These are phyloP conservation scores for Parasteatoda lunata DNA, from an alignment of 2,888 invertebrate genomes.

Conservation along the genomic window DNA sequence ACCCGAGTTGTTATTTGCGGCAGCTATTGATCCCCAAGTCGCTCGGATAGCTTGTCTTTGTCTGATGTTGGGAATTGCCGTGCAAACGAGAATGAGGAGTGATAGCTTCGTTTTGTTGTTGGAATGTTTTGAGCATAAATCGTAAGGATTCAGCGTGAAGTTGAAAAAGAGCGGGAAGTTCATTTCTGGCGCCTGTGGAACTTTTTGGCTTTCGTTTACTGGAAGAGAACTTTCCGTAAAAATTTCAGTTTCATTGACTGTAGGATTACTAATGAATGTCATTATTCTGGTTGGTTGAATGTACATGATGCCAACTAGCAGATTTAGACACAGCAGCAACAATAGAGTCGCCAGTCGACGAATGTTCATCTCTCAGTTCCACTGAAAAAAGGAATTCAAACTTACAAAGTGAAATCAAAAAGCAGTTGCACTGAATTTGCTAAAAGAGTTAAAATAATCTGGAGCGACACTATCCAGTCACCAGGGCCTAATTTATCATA, in stretches of 20 bases:
- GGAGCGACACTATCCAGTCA: too few relatives aligned
- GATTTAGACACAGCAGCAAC: constrained; percentile 34
- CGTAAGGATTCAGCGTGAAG: constrained; percentile 39
- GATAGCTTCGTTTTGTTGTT: constrained; percentile 21
- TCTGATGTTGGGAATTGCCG: constrained; percentile 43
- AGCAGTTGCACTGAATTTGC: too few relatives aligned
- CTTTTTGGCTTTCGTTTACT: constrained; percentile 21
- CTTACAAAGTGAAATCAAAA: too few relatives aligned
- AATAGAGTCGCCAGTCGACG: constrained; percentile 42
- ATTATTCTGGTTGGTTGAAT: constrained; percentile 26
- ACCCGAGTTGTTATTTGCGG: constrained; percentile 33
- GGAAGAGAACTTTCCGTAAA: constrained; percentile 9
- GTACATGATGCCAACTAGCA: constrained; percentile 47
- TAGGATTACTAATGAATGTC: constrained; percentile 16
- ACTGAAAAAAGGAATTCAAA: constrained; percentile 16
- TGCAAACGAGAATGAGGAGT: constrained; percentile 63
- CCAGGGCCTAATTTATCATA: too few relatives aligned
- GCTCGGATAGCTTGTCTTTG: constrained; percentile 65
- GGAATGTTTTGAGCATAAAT: constrained; percentile 51
- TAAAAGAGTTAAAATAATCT: too few relatives aligned
- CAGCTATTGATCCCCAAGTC: constrained; percentile 68
- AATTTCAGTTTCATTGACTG: constrained; percentile 17
- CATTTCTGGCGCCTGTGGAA: constrained; percentile 3
- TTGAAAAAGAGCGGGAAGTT: constrained; percentile 30
- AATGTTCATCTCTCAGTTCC: constrained; percentile 21